These are phyloP conservation scores for Eupithecia subfuscata DNA, from an alignment of 2,888 invertebrate species.

Conservation along the genomic window DNA sequence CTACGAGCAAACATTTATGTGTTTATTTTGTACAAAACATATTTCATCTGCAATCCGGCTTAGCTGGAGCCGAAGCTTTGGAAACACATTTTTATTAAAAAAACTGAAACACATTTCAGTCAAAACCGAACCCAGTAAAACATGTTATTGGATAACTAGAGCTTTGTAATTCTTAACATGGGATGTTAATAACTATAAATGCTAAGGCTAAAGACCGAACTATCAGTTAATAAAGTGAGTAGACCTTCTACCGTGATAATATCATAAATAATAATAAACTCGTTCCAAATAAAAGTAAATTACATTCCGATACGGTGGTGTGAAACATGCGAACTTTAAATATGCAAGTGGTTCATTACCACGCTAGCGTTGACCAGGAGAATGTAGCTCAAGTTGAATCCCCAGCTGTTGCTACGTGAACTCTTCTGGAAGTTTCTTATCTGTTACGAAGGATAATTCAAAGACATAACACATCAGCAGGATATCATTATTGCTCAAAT, in stretches of 20 bases:
- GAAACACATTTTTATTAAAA: slow-evolving; percentile 26
- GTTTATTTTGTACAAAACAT: slow-evolving; percentile 53
- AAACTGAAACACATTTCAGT: slow-evolving; percentile 6
- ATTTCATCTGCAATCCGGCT: slow-evolving; percentile 40
- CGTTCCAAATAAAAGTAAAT: slow-evolving; percentile 36
- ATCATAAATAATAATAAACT: slow-evolving; percentile 22
- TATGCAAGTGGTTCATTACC: slow-evolving; percentile 20
- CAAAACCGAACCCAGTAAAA: neutral
- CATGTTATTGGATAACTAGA: slow-evolving; percentile 16
- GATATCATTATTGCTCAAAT: slow-evolving; percentile 11
- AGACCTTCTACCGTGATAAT: neutral
- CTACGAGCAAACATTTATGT: slow-evolving; percentile 51
- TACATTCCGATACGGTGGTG: slow-evolving; percentile 31
- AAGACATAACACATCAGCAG: neutral
- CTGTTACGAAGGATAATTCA: neutral
- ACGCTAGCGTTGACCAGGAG: slow-evolving; percentile 27
- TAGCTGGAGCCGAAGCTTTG: slow-evolving; percentile 19
- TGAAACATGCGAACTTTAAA: slow-evolving; percentile 31
- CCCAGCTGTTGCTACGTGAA: neutral
- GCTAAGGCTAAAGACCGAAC: neutral
- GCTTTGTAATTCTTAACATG: neutral
- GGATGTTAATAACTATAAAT: neutral
- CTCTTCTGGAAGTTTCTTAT: neutral
- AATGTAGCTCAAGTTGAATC: neutral
- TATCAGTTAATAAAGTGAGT: neutral